Evolutionary conservation across 2,888 invertebrate genomes (phyloP), one percentile per base, ranked within the genome.

Genomic region (Agrotis ipsilon): DNA sequence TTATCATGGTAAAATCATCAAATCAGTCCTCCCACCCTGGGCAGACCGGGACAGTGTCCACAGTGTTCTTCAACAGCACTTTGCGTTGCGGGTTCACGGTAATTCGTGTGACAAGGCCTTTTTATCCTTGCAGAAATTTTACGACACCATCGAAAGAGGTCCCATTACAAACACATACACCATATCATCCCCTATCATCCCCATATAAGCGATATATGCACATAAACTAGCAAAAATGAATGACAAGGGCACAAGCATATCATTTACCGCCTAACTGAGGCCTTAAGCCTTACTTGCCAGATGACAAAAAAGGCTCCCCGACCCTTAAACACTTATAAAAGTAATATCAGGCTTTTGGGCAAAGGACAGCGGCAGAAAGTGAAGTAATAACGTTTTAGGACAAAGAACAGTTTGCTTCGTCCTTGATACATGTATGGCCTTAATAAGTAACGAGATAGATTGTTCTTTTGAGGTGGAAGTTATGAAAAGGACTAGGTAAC

Each of bases 301-400:
- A 68, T 72, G 75, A 79, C 82, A 84, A 88, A 87, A 87, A 88
- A 80, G 67, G 84, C 78, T 51, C 61, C 57, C n/a, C 70, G 75
- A 68, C 70, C 76, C 76, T 75, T 62, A 81, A 81, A 78, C 65
- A 70, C 75, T 85, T 74, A 72, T 62, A 66, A 71, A 70, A 81
- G 68, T 75, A 80, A 86, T 86, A 82, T 83, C 78, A 66, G 67
- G 70, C 54, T 78, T 78, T 71, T 59, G 67, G 59, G 64, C 51
- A 54, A 65, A 65, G 77, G 77, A 74, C 69, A 48, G 39, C 21
- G 39, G 54, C 14, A 49, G 21, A 80, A 78, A 83, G 79, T 72
- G 61, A 74, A 67, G 60, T 74, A 75, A 69, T 72, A 55, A 84
- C 82, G 77, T 85, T 79, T 70, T 66, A 57, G 59, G 57, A 70